Percentiles rank a stretch among this genome's conserved stretches.
Conservation (phyloP, 2,113 vertebrate species). For the Microcebus jonahi region DNA sequence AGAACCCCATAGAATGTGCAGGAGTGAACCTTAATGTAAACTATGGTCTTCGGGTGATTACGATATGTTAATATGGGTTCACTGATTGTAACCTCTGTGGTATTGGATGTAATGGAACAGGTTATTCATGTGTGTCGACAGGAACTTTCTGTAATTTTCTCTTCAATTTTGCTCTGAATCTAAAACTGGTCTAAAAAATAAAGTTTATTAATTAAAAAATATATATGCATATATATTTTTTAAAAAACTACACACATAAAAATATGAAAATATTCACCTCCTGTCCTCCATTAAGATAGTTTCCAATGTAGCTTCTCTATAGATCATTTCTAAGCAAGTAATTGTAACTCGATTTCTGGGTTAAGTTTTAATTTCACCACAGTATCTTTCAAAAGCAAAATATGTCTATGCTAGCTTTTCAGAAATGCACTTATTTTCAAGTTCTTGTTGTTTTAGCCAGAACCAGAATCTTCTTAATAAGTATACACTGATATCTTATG, state of each 20-base stretch:
- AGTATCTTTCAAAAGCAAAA: slow-evolving; percentile 39
- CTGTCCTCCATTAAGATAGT: background rate
- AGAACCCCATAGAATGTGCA: background rate
- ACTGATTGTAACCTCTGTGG: background rate
- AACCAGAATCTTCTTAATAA: slow-evolving; percentile 5
- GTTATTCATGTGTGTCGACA: background rate
- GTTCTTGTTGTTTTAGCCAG: background rate
- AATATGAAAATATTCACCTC: slow-evolving; percentile 7
- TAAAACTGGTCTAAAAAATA: background rate
- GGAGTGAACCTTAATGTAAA: background rate
- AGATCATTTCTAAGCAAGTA: slow-evolving; percentile 27
- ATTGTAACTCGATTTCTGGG: background rate
- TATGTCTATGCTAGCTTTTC: background rate
- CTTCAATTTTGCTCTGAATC: background rate
- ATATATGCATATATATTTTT: background rate
- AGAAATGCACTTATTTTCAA: slow-evolving; percentile 46
- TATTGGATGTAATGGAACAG: background rate
- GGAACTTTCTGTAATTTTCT: background rate
- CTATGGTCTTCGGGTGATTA: background rate
- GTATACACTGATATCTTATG: background rate
- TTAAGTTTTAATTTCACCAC: slow-evolving; percentile 9
- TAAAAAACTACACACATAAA: background rate
- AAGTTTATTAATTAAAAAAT: background rate
- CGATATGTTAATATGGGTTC: background rate
- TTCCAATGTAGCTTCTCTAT: slow-evolving; percentile 14